Conservation (phyloP, 2,888 invertebrate species). For the Gryllus longicercus region DNA sequence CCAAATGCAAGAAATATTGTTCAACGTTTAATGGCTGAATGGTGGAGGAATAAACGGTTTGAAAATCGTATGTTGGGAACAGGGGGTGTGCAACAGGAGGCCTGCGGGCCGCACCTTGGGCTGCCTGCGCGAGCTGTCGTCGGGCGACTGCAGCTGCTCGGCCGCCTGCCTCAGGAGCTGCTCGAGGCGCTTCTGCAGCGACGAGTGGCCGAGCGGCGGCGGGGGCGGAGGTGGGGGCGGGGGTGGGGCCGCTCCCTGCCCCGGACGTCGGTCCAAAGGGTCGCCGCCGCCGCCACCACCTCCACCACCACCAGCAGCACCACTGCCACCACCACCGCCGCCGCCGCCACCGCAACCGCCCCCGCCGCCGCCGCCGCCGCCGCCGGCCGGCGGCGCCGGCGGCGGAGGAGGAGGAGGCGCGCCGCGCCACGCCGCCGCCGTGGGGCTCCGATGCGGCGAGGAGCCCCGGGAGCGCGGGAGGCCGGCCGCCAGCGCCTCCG, state of each 20-base stretch:
- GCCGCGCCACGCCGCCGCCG: neutral
- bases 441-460: neutral
- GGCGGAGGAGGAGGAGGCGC: neutral
- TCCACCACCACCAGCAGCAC: neutral
- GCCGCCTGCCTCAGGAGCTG: conserved; percentile 17
- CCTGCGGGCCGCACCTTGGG: neutral
- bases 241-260: neutral
- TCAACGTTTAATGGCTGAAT: too few relatives aligned
- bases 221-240: neutral
- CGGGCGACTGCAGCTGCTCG: neutral
- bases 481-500: neutral
- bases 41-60: too few relatives aligned
- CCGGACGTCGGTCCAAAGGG: neutral
- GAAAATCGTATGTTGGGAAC: too few relatives aligned
- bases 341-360: neutral
- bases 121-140: neutral
- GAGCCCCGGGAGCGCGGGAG: neutral
- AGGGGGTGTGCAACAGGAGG: too few relatives aligned
- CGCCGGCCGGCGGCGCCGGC: neutral
- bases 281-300: neutral
- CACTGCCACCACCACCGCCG: too few relatives aligned
- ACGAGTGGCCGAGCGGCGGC: neutral
- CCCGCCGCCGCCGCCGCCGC: neutral
- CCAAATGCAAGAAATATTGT: too few relatives aligned
- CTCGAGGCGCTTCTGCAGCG: conserved; percentile 17